Evolutionary conservation across 2,888 invertebrate species (phyloP), one percentile per base, ranked within the genome.

Genomic region (Cloeon dipterum): DNA sequence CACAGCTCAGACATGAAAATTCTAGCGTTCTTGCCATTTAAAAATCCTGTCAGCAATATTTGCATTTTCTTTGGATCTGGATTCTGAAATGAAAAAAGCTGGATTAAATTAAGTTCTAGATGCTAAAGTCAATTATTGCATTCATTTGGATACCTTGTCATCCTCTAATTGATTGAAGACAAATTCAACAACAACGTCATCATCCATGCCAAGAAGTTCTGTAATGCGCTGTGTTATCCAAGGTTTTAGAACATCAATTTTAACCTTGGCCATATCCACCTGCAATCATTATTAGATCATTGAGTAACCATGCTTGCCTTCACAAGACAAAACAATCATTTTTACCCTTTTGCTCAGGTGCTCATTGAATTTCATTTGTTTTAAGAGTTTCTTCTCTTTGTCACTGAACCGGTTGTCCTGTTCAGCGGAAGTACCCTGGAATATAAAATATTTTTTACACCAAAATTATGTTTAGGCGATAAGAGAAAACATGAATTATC

Each of bases 381-480:
- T 96, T 63, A 99, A 72, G 35, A 98, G 66, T 56, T 98, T 99
- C 62, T 98, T 96, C 62, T 96, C 94, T 62, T 99, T 99, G 61
- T 99, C 96, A 54, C 93, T 85, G 64, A 99, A 99, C 52, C 98
- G 77, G 52, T 89, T 94, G 60, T 98, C 98, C 62, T 99, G 98
- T 59, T 96, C 94, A 41, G 94, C 83, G 52, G 82, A 93, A 21
- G 96, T 98, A 44, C 98, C 98, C 94, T 96, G 52, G 34, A 57
- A 55, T 18, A n/a, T n/a, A n/a, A 13, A 35, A 26, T 17, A 35
- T 13, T 5, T 20, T 11, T 3, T n/a, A 21, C 5, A 20, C 26
- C n/a, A 3, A 17, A 20, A 16, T 14, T 13, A 4, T 20, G 14
- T 20, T n/a, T 16, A n/a, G 3, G 20, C n/a, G n/a, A n/a, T 5